phyloP scores from a whole-genome alignment of 1,140 invertebrate genomes.

The Phenacoccus solenopsis region DNA sequence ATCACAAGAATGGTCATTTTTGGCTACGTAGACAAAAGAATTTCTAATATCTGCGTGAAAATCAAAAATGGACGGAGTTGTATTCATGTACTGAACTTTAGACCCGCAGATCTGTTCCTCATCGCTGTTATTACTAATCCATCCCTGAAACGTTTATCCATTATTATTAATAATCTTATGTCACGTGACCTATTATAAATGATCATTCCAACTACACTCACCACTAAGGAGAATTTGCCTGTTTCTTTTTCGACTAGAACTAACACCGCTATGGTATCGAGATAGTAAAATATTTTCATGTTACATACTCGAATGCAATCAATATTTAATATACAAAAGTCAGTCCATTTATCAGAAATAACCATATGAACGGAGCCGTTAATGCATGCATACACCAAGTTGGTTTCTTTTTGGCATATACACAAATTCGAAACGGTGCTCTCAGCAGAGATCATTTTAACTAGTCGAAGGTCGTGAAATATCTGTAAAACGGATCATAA shows the following conservation, averaged over 20 bases:
- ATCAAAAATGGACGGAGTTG: not conserved
- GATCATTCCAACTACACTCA: not conserved
- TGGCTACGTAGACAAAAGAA: not conserved
- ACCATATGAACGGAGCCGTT: not conserved
- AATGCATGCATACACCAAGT: not conserved
- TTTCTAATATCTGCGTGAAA: not conserved
- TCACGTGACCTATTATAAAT: no score
- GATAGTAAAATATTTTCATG: not conserved
- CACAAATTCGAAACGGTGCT: not conserved
- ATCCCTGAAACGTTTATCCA: no score
- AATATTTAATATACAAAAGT: not conserved
- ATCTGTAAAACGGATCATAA: not conserved
- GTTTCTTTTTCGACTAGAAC: not conserved
- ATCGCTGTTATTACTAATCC: no score
- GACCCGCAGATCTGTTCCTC: no score
- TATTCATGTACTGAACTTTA: no score
- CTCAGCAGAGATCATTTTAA: not conserved
- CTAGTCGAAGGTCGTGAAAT: not conserved
- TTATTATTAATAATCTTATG: no score
- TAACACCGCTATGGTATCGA: not conserved
- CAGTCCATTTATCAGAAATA: not conserved
- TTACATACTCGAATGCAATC: not conserved
- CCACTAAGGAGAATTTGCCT: not conserved
- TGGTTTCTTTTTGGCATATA: not conserved
- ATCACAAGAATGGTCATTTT: not conserved